A percentile compares a stretch with the other conserved stretches of the same genome.
Conservation (phyloP, 2,113 vertebrate genomes). For the Microtus ochrogaster region DNA sequence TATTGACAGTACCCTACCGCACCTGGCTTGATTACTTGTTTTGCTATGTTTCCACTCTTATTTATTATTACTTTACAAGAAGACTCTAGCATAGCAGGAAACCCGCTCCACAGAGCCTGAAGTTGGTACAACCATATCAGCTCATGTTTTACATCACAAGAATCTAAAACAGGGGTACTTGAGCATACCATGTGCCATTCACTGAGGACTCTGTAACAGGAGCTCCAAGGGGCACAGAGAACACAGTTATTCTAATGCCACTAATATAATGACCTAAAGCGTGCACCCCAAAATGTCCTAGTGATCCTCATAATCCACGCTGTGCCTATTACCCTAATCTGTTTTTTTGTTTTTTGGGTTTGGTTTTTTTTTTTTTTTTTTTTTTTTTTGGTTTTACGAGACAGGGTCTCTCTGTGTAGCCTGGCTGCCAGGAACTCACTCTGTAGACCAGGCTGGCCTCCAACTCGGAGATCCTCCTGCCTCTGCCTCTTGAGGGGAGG, state of each 20-base stretch:
- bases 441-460: neutral
- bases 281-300: neutral
- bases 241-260: neutral
- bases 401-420: neutral
- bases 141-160: slow-evolving; percentile 61
- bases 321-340: neutral
- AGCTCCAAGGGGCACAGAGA: neutral
- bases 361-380: too few relatives aligned
- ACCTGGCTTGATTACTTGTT: slow-evolving; percentile 74
- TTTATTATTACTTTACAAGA: slow-evolving; percentile 69
- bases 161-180: slow-evolving; percentile 58
- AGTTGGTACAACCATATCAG: slow-evolving; percentile 48
- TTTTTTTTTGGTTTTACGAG: neutral
- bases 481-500: neutral
- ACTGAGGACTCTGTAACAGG: neutral
- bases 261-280: neutral
- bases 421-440: neutral
- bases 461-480: neutral
- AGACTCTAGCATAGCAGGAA: slow-evolving; percentile 74
- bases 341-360: neutral
- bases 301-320: neutral
- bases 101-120: slow-evolving; percentile 53
- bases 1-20: slow-evolving; percentile 59
- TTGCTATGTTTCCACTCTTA: slow-evolving; percentile 67
- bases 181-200: slow-evolving; percentile 15